These are phyloP conservation scores for Timandra comae DNA, from an alignment of 2,888 invertebrate species.

Conservation along the genomic window DNA sequence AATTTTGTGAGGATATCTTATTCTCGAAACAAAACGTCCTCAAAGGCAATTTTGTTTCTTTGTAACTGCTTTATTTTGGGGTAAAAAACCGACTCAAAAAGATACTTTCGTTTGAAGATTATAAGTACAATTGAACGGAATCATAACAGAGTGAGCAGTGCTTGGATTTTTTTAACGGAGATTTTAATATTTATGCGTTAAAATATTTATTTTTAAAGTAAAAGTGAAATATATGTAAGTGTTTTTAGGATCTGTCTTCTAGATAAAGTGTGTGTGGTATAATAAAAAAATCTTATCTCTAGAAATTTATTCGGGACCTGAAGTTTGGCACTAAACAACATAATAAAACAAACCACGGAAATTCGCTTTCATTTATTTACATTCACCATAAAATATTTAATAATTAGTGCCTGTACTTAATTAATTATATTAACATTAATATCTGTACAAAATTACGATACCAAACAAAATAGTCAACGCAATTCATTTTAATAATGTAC, in stretches of 20 bases:
- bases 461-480: conserved; percentile 1
- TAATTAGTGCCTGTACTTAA: conserved; percentile 22
- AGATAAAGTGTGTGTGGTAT: too few species aligned
- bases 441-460: conserved; percentile 13
- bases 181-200: too few species aligned
- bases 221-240: too few species aligned
- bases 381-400: conserved; percentile 35
- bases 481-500: conserved; percentile 4
- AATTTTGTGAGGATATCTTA: conserved; percentile 13
- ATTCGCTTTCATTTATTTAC: conserved; percentile 28
- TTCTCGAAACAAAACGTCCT: conserved; percentile 7
- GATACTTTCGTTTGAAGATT: too few species aligned
- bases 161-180: too few species aligned
- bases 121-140: too few species aligned
- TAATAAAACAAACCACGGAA: conserved; percentile 22
- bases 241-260: too few species aligned
- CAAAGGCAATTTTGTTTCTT: conserved; percentile 9
- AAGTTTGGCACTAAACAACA: conserved; percentile 1
- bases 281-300: too few species aligned
- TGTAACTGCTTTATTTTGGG: too few species aligned
- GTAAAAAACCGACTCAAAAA: too few species aligned
- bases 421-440: conserved; percentile 26
- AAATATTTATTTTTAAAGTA: too few species aligned
- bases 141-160: too few species aligned
- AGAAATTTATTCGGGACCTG: background rate